Evolutionary conservation across 2,797 vertebrate species (phyloP).

Genomic region (Typhlichthys eigenmanni): DNA sequence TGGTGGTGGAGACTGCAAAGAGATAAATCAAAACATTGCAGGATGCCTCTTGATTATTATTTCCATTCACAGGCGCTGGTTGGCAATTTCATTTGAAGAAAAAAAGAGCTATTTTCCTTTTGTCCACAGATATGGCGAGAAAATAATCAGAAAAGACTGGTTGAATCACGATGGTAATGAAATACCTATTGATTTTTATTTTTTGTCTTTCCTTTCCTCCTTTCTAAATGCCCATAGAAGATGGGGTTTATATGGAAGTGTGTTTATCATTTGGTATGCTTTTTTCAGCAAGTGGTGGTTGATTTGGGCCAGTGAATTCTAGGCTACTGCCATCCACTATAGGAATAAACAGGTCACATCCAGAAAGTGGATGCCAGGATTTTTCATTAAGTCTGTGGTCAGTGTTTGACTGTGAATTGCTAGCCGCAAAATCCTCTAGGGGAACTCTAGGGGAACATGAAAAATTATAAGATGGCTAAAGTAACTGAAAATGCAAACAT

Average conservation of each 20-base stretch:
- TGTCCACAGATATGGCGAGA: slow-evolving; percentile 29
- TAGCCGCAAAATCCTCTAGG: slow-evolving; percentile 33
- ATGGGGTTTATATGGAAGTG: slow-evolving; percentile 26
- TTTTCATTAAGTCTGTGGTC: slow-evolving; percentile 53
- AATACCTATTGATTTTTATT: slow-evolving; percentile 58
- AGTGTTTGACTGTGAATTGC: slow-evolving; percentile 33
- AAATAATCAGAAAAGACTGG: slow-evolving; percentile 50
- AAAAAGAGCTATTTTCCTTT: slow-evolving; percentile 29
- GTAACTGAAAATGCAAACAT: slow-evolving; percentile 23
- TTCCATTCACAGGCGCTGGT: slow-evolving; percentile 33
- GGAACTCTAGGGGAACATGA: slow-evolving; percentile 21
- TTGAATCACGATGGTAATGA: slow-evolving; percentile 54
- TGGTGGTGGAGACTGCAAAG: slow-evolving; percentile 25
- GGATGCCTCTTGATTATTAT: slow-evolving; percentile 44
- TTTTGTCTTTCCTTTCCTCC: slow-evolving; percentile 9
- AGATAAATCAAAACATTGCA: slow-evolving; percentile 50
- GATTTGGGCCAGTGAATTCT: slow-evolving; percentile 53
- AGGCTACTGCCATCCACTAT: slow-evolving; percentile 25
- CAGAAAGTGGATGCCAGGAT: slow-evolving; percentile 28
- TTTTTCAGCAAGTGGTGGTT: slow-evolving; percentile 34
- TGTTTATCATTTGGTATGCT: slow-evolving; percentile 40
- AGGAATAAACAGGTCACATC: slow-evolving; percentile 51
- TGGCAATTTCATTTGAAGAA: slow-evolving; percentile 51
- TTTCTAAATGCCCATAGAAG: background rate
- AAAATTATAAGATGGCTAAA: background rate